Evolutionary conservation across 2,888 invertebrate species (phyloP), one percentile per base, ranked within the genome.

Genomic region (Megalurothrips usitatus): DNA sequence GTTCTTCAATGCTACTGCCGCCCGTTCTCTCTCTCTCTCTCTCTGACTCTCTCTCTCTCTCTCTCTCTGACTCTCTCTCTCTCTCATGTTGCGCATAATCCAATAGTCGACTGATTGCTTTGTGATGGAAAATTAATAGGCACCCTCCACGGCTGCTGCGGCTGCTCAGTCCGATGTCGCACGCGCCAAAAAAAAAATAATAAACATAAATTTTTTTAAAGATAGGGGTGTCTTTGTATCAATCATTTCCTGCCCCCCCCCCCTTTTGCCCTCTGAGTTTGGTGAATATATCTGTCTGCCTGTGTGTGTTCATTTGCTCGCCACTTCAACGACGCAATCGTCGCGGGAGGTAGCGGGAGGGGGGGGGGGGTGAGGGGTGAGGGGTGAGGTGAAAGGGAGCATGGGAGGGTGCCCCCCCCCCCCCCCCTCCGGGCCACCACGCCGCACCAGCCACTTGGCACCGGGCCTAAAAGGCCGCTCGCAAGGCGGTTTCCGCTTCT

Each of bases 91-190:
- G 58, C 58, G 58, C n/a, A 58, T 75, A 75, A 75, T 75, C 68
- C 68, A 75, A 75, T 75, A 23, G 68, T 23, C n/a, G 68, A 75
- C 23, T 75, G 68, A 75, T 75, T 75, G 68, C 68, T 75, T 75
- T 75, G 68, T 26, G 68, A 75, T 75, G 23, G 68, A 23, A 75
- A 26, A 75, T 75, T 75, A 75, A 75, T 75, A 75, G 68, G 68
- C n/a, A n/a, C n/a, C 12, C 26, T 1, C 68, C 52, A 52, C 52
- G 52, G 52, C 52, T 11, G 58, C 58, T 19, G 19, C 58, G 19
- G 58, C 3, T 2, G 34, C 34, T 4, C 34, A 43, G 6, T 43
- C 34, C 34, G 34, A 43, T 43, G 34, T 43, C n/a, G 52, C 52
- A 52, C 52, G 17, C 52, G 52, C 2, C 52, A 17, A 52, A 52